Base-by-base conservation (phyloP, 2,888 invertebrate genomes). In the Acrobeloides nanus region DNA sequence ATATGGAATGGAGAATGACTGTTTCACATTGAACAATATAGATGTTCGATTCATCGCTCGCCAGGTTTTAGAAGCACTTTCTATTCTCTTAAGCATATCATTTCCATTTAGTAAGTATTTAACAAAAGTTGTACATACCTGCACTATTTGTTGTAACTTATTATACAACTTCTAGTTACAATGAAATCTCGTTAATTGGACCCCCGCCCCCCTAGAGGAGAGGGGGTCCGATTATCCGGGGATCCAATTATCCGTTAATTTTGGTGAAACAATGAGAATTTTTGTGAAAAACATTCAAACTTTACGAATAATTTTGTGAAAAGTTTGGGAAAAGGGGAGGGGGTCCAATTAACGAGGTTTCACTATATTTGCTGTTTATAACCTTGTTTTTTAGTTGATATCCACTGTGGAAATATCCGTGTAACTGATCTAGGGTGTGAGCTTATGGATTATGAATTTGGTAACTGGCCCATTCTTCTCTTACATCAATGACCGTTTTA, bases 381-480 rank as follows among this genome's bases (percentile, higher is more conserved):
- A 27, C 1, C 32, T 12, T 18, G 5, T 27, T n/a, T 47, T 48
- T 24, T 20, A 56, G 55, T 40, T 18, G 45, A 52, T 23, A 33
- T 59, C 24, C 55, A 59, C 27, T 55, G 58, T 24, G 55, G 55
- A 18, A 55, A 55, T 29, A 32, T 55, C n/a, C 26, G 18, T 4
- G 35, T 55, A n/a, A 46, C 46, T 7, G 57, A 52, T 15, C 33
- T 35, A 18, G 46, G 46, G 6, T 40, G 37, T 6, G 39, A 45
- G 3, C 18, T 55, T 6, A 26, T 59, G 37, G 55, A 55, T 15
- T 15, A 46, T 20, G 55, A 55, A 38, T 57, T 44, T 17, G 41
- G 50, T 50, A 18, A 4, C 18, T 8, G 4, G 32, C 21, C 32
- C 15, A 1, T 21, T 8, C 20, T 15, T 4, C 12, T n/a, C 5